phyloP scores from a whole-genome alignment of 2,888 invertebrate species.

The Colletes collaris region DNA sequence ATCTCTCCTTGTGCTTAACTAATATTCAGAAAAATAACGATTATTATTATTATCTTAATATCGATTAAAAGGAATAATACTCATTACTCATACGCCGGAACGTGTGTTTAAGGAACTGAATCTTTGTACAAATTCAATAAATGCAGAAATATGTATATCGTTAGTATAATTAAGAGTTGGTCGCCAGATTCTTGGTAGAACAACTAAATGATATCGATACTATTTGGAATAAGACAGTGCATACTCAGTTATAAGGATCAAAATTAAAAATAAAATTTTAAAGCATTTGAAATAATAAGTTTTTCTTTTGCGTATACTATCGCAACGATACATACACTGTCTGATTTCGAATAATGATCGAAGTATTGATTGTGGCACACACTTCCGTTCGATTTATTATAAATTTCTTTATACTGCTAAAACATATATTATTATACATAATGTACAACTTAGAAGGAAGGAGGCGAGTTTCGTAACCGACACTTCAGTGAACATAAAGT shows the following conservation, averaged over 20 bases:
- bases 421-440: slow-evolving; percentile 56
- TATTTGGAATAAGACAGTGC: slow-evolving; percentile 62
- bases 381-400: slow-evolving; percentile 53
- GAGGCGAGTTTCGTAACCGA: slow-evolving; percentile 52
- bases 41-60: slow-evolving; percentile 44
- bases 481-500: slow-evolving; percentile 40
- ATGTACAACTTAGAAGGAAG: slow-evolving; percentile 54
- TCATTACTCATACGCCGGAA: slow-evolving; percentile 53
- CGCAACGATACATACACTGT: slow-evolving; percentile 46
- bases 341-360: slow-evolving; percentile 47
- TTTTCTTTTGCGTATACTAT: slow-evolving; percentile 7
- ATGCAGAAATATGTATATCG: slow-evolving; percentile 54
- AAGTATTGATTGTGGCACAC: slow-evolving; percentile 43
- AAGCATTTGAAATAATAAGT: slow-evolving; percentile 18
- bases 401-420: slow-evolving; percentile 48
- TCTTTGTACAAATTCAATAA: slow-evolving; percentile 63
- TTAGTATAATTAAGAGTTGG: slow-evolving; percentile 66
- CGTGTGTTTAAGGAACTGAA: slow-evolving; percentile 54
- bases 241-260: slow-evolving; percentile 24
- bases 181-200: slow-evolving; percentile 67
- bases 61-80: slow-evolving; percentile 57
- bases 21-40: slow-evolving; percentile 30
- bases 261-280: slow-evolving; percentile 2
- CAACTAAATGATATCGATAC: slow-evolving; percentile 31
- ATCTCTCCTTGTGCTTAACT: slow-evolving; percentile 56